Evolutionary conservation across 2,113 vertebrate genomes (phyloP), one percentile per base, ranked within the genome.

Genomic region (Catagonus wagneri): DNA sequence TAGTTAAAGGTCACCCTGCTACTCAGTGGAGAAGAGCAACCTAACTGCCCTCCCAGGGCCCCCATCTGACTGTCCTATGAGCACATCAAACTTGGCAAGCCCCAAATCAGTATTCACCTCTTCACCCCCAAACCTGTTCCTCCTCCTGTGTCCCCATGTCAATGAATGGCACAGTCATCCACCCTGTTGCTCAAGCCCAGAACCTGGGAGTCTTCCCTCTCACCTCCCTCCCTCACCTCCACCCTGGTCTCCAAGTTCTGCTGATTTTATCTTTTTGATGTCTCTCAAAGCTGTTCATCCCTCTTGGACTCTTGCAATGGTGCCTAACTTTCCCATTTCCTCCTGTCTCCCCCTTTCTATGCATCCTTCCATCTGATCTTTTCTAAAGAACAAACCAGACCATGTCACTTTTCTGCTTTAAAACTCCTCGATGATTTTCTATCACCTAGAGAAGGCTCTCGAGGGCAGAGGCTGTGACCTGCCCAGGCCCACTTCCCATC

Each of bases 91-190:
- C 9, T 60, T 32, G 34, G 56, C 74, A 89, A 93, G 44, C 61
- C 78, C 75, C 50, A 68, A 29, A 58, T 90, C 76, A 72, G 3
- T 86, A n/a, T 60, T 83, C 74, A 7, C 36, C 36, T 89, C 52
- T 74, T 89, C 86, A 85, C 63, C 58, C 84, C 58, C 69, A 93
- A 97, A 97, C 95, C 96, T 83, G 93, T 97, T 96, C 50, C 78
- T 96, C 90, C 39, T 86, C 79, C 75, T 68, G 36, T 72, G 85
- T 93, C 52, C 34, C 89, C 65, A 52, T 65, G 34, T 85, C 87
- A 60, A 9, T 2, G 50, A 65, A 50, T 44, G 65, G 32, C 60
- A 74, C 1, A 86, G 83, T 93, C 86, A 96, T 91, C 76, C 72
- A 86, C 56, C 39, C 25, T 7, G 92, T 93, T 94, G 84, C 84